Percentiles rank a stretch among this genome's conserved stretches.
These are phyloP conservation scores for Orchesellides sinensis DNA, from an alignment of 2,888 invertebrate species.

Conservation along the genomic window DNA sequence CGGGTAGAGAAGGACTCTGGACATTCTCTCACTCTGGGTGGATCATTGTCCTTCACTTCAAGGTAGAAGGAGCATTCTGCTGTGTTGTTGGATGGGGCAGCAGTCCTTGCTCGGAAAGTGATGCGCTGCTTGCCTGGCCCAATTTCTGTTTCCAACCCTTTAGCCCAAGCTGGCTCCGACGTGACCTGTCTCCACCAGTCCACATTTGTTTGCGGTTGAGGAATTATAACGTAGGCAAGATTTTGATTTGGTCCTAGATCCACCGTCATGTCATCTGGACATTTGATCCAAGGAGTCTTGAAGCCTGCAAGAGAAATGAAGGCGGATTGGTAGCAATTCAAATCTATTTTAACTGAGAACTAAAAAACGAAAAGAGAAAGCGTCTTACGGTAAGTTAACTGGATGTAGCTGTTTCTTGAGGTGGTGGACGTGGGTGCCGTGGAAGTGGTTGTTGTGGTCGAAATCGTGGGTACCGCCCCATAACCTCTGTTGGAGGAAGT, in stretches of 20 bases:
- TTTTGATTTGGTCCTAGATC: conserved; percentile 78
- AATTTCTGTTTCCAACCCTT: conserved; percentile 78
- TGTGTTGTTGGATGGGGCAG: conserved; percentile 78
- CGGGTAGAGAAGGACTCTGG: conserved; percentile 77
- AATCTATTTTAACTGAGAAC: not conserved
- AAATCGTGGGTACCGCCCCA: conserved; percentile 38
- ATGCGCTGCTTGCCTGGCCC: conserved; percentile 79
- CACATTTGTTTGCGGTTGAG: conserved; percentile 79
- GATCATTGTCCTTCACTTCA: conserved; percentile 78
- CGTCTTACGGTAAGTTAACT: conserved; percentile 72
- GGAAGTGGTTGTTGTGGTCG: conserved; percentile 52
- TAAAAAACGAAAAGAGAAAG: not conserved
- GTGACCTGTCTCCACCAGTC: conserved; percentile 79
- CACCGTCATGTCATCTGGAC: conserved; percentile 79
- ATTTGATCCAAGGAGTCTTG: conserved; percentile 79
- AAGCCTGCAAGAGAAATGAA: conserved; percentile 77
- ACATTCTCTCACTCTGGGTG: conserved; percentile 79
- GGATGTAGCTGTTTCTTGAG: conserved; percentile 72
- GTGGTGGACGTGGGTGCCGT: conserved; percentile 57
- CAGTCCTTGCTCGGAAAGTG: conserved; percentile 78
- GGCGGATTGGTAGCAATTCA: no score
- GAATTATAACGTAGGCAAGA: conserved; percentile 78
- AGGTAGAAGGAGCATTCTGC: conserved; percentile 78
- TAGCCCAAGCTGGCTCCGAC: conserved; percentile 79
- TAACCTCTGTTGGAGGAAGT: conserved; percentile 46